A percentile compares a stretch with the other conserved stretches of the same genome.
These are phyloP conservation scores for Dissostichus mawsoni DNA, from an alignment of 2,113 vertebrate genomes.

Conservation along the genomic window DNA sequence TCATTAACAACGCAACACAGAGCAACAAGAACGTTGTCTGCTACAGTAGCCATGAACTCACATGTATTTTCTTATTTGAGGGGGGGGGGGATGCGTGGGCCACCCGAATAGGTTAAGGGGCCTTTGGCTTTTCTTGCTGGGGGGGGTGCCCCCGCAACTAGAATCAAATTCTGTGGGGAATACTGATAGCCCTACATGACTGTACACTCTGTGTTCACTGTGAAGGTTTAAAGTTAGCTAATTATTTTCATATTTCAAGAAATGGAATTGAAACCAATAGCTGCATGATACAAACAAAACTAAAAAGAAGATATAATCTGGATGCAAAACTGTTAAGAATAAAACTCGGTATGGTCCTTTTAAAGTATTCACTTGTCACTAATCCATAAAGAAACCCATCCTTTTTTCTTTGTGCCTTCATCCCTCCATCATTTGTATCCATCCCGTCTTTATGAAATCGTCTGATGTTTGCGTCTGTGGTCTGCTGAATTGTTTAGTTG, in stretches of 20 bases:
- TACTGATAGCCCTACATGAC: background rate
- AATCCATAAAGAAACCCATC: conserved; percentile 6
- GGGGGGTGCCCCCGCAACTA: no score
- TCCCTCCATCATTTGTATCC: conserved; percentile 35
- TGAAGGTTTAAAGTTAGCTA: background rate
- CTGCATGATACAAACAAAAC: background rate
- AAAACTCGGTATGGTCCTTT: background rate
- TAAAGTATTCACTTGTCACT: background rate
- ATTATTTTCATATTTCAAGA: no score
- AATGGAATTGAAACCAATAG: background rate
- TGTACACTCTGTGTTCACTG: background rate
- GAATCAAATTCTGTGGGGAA: no score
- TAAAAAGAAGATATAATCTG: background rate
- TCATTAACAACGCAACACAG: no score
- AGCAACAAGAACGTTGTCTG: no score
- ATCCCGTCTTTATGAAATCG: conserved; percentile 48
- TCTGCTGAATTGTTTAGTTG: conserved; percentile 74
- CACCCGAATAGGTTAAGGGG: no score
- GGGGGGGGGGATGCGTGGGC: no score
- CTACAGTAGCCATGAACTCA: no score
- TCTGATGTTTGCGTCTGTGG: conserved; percentile 72
- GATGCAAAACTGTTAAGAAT: background rate
- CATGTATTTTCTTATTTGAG: no score
- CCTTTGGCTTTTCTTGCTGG: no score
- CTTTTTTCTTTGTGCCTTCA: conserved; percentile 16